Percentiles rank a stretch among this genome's conserved stretches.
Evolutionary conservation across 2,113 vertebrate genomes (phyloP).

Genomic region (Cettia cetti): DNA sequence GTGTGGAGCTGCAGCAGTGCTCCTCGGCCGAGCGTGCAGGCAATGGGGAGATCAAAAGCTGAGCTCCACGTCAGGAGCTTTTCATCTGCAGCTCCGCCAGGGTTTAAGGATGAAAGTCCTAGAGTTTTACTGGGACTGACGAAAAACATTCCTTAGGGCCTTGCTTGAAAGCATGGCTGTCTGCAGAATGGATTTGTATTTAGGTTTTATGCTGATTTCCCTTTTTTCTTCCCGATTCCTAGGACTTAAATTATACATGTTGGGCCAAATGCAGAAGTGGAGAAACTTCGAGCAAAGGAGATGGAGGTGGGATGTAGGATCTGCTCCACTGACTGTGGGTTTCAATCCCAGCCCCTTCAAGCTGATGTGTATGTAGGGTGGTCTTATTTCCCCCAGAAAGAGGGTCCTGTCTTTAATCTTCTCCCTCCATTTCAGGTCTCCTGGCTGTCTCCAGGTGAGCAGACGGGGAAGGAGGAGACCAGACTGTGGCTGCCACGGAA

Average conservation of each 20-base stretch:
- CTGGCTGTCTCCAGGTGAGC: neutral
- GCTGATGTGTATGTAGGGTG: neutral
- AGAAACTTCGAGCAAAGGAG: neutral
- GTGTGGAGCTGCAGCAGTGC: neutral
- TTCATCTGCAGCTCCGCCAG: constrained; percentile 46
- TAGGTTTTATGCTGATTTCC: neutral
- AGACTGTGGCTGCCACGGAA: accelerated
- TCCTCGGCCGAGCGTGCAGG: neutral
- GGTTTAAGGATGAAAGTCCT: constrained; percentile 28
- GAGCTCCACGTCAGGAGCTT: constrained; percentile 16
- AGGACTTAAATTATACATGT: neutral
- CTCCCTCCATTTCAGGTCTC: neutral
- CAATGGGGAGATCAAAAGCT: constrained; percentile 24
- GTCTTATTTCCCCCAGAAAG: neutral
- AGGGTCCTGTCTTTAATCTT: neutral
- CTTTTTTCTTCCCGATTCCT: accelerated
- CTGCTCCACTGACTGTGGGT: neutral
- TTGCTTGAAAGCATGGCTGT: neutral
- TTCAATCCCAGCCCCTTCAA: neutral
- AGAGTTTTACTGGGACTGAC: constrained; percentile 39
- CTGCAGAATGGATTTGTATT: neutral
- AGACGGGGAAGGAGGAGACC: neutral
- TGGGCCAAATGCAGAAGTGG: neutral
- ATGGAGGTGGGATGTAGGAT: neutral
- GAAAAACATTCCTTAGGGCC: constrained; percentile 42